Evolutionary conservation across 2,888 invertebrate species (phyloP).

Genomic region (Tricholauxania praeusta): DNA sequence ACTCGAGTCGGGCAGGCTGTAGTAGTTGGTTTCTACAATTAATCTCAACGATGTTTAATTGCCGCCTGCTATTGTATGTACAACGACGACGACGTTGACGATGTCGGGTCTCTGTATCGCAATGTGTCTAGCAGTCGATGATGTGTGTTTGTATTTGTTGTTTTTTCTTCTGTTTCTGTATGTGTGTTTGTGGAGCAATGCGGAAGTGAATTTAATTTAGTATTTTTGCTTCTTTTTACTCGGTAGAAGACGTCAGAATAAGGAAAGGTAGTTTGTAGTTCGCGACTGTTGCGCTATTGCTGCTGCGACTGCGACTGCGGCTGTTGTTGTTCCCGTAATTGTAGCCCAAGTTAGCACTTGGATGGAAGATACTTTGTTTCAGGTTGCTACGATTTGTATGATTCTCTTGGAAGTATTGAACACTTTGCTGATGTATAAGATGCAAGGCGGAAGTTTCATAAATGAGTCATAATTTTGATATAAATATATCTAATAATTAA

Average conservation of each 20-base stretch:
- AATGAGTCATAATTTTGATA: too few species aligned
- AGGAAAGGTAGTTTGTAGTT: conserved; percentile 39
- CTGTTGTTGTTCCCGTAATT: conserved; percentile 39
- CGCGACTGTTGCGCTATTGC: conserved; percentile 42
- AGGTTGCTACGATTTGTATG: too few species aligned
- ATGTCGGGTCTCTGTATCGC: conserved; percentile 7
- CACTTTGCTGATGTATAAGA: too few species aligned
- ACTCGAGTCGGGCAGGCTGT: conserved; percentile 18
- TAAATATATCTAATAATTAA: too few species aligned
- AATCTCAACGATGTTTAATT: conserved; percentile 37
- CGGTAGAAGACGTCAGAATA: conserved; percentile 36
- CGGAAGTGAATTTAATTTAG: conserved; percentile 69
- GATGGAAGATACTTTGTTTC: too few species aligned
- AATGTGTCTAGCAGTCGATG: conserved; percentile 40
- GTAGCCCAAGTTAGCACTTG: conserved; percentile 1
- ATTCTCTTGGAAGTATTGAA: too few species aligned
- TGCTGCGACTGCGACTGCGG: conserved; percentile 42
- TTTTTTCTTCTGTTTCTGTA: conserved; percentile 48
- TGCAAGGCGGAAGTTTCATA: too few species aligned
- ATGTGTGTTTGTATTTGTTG: conserved; percentile 43
- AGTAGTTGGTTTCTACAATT: conserved; percentile 33
- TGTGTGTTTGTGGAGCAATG: conserved; percentile 67
- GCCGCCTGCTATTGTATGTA: conserved; percentile 15
- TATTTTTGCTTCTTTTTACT: conserved; percentile 56
- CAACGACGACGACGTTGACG: neutral